Evolutionary conservation across 2,113 vertebrate species (phyloP).

Genomic region (Bos indicus): DNA sequence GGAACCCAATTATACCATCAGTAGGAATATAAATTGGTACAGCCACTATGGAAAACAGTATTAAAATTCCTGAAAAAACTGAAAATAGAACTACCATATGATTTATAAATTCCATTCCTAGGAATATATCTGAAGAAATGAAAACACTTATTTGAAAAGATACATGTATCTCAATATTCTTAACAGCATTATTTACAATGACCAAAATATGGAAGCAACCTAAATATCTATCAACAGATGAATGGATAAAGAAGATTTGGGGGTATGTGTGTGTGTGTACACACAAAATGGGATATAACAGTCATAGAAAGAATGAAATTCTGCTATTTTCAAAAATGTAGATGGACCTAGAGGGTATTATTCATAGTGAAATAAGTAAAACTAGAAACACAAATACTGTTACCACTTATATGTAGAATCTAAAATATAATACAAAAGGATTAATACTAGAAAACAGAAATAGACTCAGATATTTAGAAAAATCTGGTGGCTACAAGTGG

Average conservation of each 20-base stretch:
- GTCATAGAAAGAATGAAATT: not conserved
- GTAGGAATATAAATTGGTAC: not conserved
- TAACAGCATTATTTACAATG: not conserved
- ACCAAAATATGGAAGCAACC: not conserved
- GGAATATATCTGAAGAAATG: not conserved
- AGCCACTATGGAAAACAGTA: not conserved
- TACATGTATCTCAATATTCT: not conserved
- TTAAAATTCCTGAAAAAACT: not conserved
- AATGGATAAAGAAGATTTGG: not conserved
- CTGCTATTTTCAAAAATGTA: not conserved
- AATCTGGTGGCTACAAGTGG: not conserved
- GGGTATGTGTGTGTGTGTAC: not conserved
- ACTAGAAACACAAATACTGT: not conserved
- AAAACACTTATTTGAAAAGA: not conserved
- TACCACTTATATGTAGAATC: not conserved
- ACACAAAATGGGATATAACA: not conserved
- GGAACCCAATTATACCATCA: not conserved
- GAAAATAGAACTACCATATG: not conserved
- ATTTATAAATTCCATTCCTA: not conserved
- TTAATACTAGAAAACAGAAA: not conserved
- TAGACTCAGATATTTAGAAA: not conserved
- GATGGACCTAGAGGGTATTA: not conserved
- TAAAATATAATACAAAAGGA: not conserved
- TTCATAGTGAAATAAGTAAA: not conserved
- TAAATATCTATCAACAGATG: not conserved